phyloP scores from a whole-genome alignment of 1,140 invertebrate species.

The Sarcophaga peregrina region DNA sequence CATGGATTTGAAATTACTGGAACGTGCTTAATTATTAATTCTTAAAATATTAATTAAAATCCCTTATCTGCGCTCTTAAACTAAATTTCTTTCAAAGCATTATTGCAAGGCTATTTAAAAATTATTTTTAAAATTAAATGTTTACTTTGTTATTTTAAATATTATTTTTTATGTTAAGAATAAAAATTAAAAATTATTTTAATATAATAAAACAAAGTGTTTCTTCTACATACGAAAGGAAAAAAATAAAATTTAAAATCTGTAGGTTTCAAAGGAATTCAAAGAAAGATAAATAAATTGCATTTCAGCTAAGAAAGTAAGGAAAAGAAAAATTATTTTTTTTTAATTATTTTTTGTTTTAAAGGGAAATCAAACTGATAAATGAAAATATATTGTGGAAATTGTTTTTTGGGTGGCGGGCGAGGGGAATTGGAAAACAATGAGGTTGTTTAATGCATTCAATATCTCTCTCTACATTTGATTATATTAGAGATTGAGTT shows the following conservation, averaged over 20 bases:
- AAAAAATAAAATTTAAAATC: slow-evolving; percentile 5
- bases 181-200: neutral
- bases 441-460: neutral
- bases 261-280: neutral
- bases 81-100: too few relatives aligned
- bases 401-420: too few relatives aligned
- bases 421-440: neutral
- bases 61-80: too few relatives aligned
- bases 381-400: slow-evolving; percentile 6
- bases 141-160: slow-evolving; percentile 13
- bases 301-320: slow-evolving; percentile 31
- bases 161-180: neutral
- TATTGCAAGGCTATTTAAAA: too few relatives aligned
- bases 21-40: too few relatives aligned
- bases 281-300: neutral
- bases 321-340: slow-evolving; percentile 22
- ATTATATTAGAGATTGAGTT: slow-evolving; percentile 34
- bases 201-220: neutral
- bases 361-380: slow-evolving; percentile 52
- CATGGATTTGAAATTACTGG: too few relatives aligned
- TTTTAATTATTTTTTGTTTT: neutral
- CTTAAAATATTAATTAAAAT: too few relatives aligned
- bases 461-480: slow-evolving; percentile 33
- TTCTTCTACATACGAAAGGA: neutral
- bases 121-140: too few relatives aligned